Base-by-base conservation (phyloP, 2,113 vertebrate genomes). In the Rhinoderma darwinii region DNA sequence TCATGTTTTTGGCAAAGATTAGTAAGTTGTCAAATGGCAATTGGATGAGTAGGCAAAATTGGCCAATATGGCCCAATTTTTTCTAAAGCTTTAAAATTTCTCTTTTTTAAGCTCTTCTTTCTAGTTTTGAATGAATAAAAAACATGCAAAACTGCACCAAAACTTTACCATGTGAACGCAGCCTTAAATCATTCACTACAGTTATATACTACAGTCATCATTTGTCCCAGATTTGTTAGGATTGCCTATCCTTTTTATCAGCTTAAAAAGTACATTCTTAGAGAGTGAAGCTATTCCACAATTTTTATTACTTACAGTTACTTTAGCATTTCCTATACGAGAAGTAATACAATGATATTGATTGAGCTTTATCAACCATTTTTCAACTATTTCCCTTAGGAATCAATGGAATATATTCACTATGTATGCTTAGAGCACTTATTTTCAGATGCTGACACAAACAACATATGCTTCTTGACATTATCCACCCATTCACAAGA, bases 401-500 rank as follows among this genome's bases (percentile, higher is more conserved):
- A 66, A 66, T 32, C 8, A 1, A n/a, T 32, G 12, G 1, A 75
- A n/a, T 47, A 27, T n/a, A 75, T 44, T 47, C 25, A 75, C 41
- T 25, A 15, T 27, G 41, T 43, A 75, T 75, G 41, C 22, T 4
- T 14, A 27, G 30, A 54, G 47, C 47, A 54, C 20, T 32, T 32
- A 51, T 22, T 32, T 77, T 77, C 25, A 18, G 27, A 54, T 51
- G 75, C 8, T 77, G 75, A 51, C 43, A 77, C 43, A 77, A 77
- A 77, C 74, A 77, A 27, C 74, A 77, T 77, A 77, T 77, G 74
- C 74, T 77, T 44, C 17, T 50, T 18, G 74, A 77, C 44, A 51
- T 77, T 32, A 51, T 30, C 51, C 27, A 77, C 6, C 10, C 7
- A 77, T 77, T 51, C n/a, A 50, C 47, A 54, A 54, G 75, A 51